Conservation (phyloP, 2,797 vertebrate genomes). For the Sciaenops ocellatus region DNA sequence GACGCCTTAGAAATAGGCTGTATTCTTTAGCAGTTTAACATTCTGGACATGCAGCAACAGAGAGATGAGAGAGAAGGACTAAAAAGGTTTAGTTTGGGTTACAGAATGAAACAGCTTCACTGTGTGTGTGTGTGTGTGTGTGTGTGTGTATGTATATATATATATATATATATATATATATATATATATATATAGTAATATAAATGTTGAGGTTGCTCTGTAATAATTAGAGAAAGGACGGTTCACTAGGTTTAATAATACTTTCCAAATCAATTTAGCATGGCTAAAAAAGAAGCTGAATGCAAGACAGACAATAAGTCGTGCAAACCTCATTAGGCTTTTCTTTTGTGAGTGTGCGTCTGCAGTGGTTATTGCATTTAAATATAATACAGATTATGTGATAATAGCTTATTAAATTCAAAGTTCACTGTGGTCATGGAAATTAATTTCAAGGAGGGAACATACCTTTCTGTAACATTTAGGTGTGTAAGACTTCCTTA, state of each 20-base stretch:
- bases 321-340: constrained; percentile 81
- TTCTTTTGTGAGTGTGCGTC: constrained; percentile 72
- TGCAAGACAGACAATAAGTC: constrained; percentile 82
- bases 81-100: constrained; percentile 77
- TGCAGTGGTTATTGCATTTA: constrained; percentile 79
- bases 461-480: constrained; percentile 69
- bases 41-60: constrained; percentile 73
- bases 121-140: constrained; percentile 25
- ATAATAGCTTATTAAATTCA: constrained; percentile 83
- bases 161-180: too few species aligned
- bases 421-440: constrained; percentile 73
- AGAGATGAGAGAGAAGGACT: constrained; percentile 70
- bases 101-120: constrained; percentile 68
- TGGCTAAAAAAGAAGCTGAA: constrained; percentile 79
- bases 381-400: constrained; percentile 79
- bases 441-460: constrained; percentile 74
- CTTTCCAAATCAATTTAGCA: constrained; percentile 83
- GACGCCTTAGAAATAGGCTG: constrained; percentile 69
- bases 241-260: constrained; percentile 83
- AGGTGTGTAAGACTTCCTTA: constrained; percentile 65
- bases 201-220: constrained; percentile 75
- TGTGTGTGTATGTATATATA: background rate
- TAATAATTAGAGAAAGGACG: constrained; percentile 79
- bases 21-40: constrained; percentile 78
- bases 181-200: constrained; percentile 62